Evolutionary conservation across 2,113 vertebrate species (phyloP).

Genomic region (Nanorana parkeri): DNA sequence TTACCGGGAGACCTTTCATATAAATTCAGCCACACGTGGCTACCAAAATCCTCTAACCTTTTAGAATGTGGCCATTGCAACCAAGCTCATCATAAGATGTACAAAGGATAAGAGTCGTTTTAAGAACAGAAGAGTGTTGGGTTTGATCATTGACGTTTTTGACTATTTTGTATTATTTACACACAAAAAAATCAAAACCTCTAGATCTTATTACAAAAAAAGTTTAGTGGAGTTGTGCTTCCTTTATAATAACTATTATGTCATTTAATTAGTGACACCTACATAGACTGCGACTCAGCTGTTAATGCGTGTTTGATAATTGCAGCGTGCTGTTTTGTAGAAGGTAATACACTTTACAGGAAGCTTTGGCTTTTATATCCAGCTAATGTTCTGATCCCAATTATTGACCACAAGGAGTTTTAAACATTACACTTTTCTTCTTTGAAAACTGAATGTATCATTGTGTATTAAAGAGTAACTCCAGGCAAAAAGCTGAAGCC

Average conservation of each 20-base stretch:
- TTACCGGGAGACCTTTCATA: conserved; percentile 16
- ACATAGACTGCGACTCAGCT: neutral
- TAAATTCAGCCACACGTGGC: conserved; percentile 3
- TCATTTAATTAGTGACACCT: neutral
- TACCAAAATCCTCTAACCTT: neutral
- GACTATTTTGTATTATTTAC: neutral
- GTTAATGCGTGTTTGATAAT: conserved; percentile 5
- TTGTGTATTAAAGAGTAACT: too few relatives aligned
- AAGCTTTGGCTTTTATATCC: neutral
- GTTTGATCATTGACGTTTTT: conserved; percentile 10
- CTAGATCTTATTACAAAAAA: neutral
- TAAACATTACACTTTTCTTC: neutral
- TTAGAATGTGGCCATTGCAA: conserved; percentile 26
- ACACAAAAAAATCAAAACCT: too few relatives aligned
- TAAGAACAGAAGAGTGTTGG: neutral
- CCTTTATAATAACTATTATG: neutral
- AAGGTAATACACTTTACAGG: conserved; percentile 14
- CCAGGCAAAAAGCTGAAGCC: too few relatives aligned
- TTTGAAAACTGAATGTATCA: neutral
- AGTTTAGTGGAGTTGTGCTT: neutral
- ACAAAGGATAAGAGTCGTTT: conserved; percentile 17
- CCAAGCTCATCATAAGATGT: conserved; percentile 26
- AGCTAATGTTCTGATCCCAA: conserved; percentile 33
- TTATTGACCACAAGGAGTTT: conserved; percentile 20
- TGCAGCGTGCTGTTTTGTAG: neutral